These are phyloP conservation scores for Pedionomus torquatus DNA, from an alignment of 2,113 vertebrate species.

Conservation along the genomic window DNA sequence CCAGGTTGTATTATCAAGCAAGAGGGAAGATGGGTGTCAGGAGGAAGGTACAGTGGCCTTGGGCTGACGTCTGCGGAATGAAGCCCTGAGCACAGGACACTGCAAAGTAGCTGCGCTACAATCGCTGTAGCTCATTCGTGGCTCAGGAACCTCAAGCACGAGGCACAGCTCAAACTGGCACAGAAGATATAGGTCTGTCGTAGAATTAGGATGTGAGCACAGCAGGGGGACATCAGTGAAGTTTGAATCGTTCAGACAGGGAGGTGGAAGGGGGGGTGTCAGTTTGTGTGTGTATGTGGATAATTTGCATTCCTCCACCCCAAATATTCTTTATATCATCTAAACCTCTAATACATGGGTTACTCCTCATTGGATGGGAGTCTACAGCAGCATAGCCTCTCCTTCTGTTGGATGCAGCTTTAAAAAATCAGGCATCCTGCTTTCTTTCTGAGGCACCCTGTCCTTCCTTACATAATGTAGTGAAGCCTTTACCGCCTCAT, in stretches of 20 bases:
- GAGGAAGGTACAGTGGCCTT: background rate
- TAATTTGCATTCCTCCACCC: background rate
- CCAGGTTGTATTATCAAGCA: background rate
- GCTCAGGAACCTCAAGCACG: background rate
- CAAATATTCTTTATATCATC: background rate
- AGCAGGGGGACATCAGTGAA: background rate
- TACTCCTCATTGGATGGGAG: background rate
- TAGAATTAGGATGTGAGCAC: background rate
- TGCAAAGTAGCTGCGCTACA: background rate
- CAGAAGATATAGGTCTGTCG: background rate
- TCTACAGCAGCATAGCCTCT: background rate
- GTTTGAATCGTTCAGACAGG: background rate
- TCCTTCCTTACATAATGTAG: background rate
- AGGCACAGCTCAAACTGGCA: background rate
- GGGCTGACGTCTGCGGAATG: background rate
- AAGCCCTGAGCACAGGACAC: background rate
- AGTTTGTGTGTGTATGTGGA: too few relatives aligned
- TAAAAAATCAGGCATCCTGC: background rate
- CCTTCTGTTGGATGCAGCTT: background rate
- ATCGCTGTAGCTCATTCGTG: background rate
- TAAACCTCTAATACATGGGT: rapidly evolving
- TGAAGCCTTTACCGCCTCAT: background rate
- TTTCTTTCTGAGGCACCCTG: background rate
- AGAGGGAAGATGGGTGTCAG: background rate
- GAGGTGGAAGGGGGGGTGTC: background rate